These are phyloP conservation scores for Phylloscopus collybita DNA, from an alignment of 2,797 vertebrate genomes.

Conservation along the genomic window DNA sequence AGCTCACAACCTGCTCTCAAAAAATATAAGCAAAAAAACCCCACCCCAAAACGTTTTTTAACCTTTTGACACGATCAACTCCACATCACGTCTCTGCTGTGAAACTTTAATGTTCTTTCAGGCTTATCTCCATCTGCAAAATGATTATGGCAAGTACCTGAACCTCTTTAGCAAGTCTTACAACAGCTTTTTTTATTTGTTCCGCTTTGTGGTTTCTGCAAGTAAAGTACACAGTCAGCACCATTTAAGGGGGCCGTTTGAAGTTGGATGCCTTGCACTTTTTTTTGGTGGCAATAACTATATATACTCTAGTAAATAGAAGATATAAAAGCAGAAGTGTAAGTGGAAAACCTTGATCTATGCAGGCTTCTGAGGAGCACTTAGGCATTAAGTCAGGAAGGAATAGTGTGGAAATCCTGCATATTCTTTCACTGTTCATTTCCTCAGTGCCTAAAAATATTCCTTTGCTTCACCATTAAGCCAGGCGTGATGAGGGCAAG, in stretches of 20 bases:
- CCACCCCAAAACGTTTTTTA: fast-evolving
- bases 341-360: slow-evolving; percentile 29
- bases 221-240: slow-evolving; percentile 61
- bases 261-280: neutral
- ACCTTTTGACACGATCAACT: slow-evolving; percentile 6
- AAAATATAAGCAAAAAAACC: neutral
- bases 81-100: neutral
- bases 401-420: slow-evolving; percentile 31
- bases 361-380: neutral
- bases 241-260: slow-evolving; percentile 6
- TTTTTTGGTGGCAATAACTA: slow-evolving; percentile 24
- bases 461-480: neutral
- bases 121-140: slow-evolving; percentile 24
- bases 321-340: slow-evolving; percentile 24
- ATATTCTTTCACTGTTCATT: slow-evolving; percentile 20
- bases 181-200: slow-evolving; percentile 57
- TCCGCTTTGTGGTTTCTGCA: slow-evolving; percentile 45
- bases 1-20: neutral
- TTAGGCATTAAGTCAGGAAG: slow-evolving; percentile 27
- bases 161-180: slow-evolving; percentile 45
- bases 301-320: neutral
- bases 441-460: slow-evolving; percentile 43
- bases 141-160: slow-evolving; percentile 38
- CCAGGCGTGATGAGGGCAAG: neutral
- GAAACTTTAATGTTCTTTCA: slow-evolving; percentile 47